Conservation (phyloP, 1,140 invertebrate species). For the Papilio aristodemus region DNA sequence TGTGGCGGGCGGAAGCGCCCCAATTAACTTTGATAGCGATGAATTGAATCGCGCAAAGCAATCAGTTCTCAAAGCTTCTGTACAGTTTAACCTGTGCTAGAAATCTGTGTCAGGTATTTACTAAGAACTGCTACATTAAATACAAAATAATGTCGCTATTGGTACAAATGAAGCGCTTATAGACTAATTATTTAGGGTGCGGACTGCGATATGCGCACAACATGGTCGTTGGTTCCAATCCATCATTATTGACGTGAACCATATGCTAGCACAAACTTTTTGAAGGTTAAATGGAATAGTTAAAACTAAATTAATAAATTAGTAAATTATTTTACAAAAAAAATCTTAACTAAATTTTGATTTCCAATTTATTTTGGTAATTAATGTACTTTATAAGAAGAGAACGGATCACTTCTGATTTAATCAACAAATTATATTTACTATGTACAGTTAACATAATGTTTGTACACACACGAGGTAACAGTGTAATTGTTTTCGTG, state of each 20-base stretch:
- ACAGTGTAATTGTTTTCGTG: slow-evolving; percentile 11
- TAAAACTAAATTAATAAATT: too few relatives aligned
- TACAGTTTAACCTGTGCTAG: neutral
- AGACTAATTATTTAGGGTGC: too few relatives aligned
- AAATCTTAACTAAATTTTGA: too few relatives aligned
- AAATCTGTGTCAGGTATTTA: neutral
- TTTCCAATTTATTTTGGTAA: neutral
- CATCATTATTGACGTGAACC: too few relatives aligned
- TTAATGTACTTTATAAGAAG: neutral
- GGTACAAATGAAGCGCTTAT: too few relatives aligned
- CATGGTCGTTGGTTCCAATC: too few relatives aligned
- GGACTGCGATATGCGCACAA: too few relatives aligned
- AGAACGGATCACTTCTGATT: neutral
- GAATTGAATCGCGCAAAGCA: slow-evolving; percentile 4
- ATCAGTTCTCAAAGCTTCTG: neutral
- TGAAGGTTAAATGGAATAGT: too few relatives aligned
- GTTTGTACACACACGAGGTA: neutral
- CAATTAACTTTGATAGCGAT: slow-evolving; percentile 3
- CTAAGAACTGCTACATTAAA: neutral
- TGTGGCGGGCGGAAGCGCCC: neutral
- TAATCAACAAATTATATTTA: neutral
- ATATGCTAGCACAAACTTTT: too few relatives aligned
- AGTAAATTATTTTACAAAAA: too few relatives aligned
- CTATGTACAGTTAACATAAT: neutral
- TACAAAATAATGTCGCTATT: too few relatives aligned